phyloP scores from a whole-genome alignment of 2,113 vertebrate genomes.

The Grus americana region DNA sequence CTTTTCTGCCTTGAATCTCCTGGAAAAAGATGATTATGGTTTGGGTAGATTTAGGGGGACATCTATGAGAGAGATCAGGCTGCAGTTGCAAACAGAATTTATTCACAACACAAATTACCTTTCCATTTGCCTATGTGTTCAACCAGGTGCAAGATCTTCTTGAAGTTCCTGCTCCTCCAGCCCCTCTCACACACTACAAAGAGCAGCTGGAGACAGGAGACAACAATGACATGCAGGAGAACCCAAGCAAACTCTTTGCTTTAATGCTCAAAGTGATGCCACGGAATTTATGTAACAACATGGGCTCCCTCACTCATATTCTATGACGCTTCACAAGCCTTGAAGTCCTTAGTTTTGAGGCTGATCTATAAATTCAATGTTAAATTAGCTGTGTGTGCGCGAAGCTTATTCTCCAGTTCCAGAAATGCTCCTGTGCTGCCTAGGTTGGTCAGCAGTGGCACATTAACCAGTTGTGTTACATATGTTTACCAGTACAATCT shows the following conservation, averaged over 20 bases:
- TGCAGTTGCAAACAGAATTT: not conserved
- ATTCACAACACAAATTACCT: not conserved
- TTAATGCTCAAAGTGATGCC: not conserved
- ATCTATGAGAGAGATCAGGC: not conserved
- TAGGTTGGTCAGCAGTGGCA: not conserved
- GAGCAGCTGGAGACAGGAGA: not conserved
- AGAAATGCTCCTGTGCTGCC: not conserved
- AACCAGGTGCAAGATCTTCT: not conserved
- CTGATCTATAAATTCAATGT: not conserved
- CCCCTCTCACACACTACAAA: not conserved
- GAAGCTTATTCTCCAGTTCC: not conserved
- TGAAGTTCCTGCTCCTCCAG: not conserved
- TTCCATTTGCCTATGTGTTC: not conserved
- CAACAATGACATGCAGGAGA: not conserved
- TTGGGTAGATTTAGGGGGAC: not conserved
- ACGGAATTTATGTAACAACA: not conserved
- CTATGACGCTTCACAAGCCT: not conserved
- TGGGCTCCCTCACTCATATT: not conserved
- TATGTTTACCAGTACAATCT: not conserved
- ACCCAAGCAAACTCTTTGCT: not conserved
- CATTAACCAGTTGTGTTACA: not conserved
- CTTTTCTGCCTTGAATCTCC: not conserved
- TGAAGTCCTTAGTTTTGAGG: not conserved
- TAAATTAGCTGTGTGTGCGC: not conserved
- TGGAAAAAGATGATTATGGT: not conserved